Evolutionary conservation across 2,113 vertebrate species (phyloP).

Genomic region (Bubalus kerabau): DNA sequence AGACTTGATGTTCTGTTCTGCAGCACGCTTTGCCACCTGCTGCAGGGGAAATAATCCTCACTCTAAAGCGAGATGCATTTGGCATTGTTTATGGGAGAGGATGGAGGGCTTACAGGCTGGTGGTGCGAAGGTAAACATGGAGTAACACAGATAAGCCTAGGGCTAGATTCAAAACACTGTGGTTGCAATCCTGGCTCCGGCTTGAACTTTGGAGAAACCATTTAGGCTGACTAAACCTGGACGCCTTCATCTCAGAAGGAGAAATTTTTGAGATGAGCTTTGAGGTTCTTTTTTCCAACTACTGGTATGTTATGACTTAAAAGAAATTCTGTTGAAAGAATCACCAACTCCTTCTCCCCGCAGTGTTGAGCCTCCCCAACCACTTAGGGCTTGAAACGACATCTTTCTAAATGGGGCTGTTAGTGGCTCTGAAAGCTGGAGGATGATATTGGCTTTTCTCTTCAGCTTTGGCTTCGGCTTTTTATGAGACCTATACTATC

Average conservation of each 20-base stretch:
- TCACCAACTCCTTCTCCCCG: not conserved
- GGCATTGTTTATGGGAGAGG: not conserved
- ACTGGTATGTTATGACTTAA: not conserved
- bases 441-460: not conserved
- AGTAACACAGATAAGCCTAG: not conserved
- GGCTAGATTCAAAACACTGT: not conserved
- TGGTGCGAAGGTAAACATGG: accelerated
- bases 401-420: not conserved
- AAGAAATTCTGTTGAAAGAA: not conserved
- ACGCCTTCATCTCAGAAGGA: constrained; percentile 14
- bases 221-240: constrained; percentile 5
- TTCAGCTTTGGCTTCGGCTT: not conserved
- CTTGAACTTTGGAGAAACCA: constrained; percentile 1
- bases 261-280: not conserved
- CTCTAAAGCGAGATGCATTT: not conserved
- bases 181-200: not conserved
- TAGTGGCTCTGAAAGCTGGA: not conserved
- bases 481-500: not conserved
- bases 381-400: not conserved
- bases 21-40: not conserved
- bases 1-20: not conserved
- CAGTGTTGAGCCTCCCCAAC: not conserved
- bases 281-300: not conserved
- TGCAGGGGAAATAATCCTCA: not conserved
- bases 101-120: not conserved